Evolutionary conservation across 2,888 invertebrate genomes (phyloP).

Genomic region (Smittia sp.): DNA sequence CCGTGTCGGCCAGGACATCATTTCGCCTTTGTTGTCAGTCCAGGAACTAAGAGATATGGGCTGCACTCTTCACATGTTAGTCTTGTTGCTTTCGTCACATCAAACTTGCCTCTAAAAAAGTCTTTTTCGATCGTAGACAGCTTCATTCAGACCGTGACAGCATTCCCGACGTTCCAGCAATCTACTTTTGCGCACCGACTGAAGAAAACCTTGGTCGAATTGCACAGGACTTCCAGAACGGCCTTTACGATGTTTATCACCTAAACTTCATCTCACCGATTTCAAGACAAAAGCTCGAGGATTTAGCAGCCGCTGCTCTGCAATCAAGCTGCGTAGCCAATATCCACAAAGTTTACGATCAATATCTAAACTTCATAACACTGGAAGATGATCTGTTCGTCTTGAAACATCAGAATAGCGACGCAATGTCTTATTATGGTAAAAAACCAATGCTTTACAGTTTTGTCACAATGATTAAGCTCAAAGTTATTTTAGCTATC

Average conservation of each 20-base stretch:
- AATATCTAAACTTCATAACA: conserved; percentile 97
- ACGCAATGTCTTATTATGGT: conserved; percentile 90
- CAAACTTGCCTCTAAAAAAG: too few species aligned
- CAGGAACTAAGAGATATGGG: conserved; percentile 94
- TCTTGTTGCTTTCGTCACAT: conserved; percentile 45
- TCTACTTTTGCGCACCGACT: conserved; percentile 95
- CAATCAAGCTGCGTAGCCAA: conserved; percentile 86
- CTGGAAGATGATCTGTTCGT: conserved; percentile 97
- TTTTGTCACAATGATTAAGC: too few species aligned
- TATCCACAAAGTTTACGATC: conserved; percentile 95
- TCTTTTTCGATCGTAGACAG: conserved; percentile 58
- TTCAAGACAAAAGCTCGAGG: conserved; percentile 88
- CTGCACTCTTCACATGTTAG: conserved; percentile 95
- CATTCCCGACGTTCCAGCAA: conserved; percentile 98
- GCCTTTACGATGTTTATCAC: conserved; percentile 91
- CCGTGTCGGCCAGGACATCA: conserved; percentile 94
- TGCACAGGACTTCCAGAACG: conserved; percentile 82
- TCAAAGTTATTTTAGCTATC: conserved; percentile 76
- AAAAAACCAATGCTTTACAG: conserved; percentile 46
- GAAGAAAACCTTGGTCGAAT: conserved; percentile 95
- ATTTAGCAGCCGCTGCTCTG: conserved; percentile 88
- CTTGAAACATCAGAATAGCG: conserved; percentile 88
- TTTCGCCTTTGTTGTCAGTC: conserved; percentile 92
- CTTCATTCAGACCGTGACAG: conserved; percentile 83
- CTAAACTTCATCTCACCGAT: conserved; percentile 96